A percentile compares a stretch with the other conserved stretches of the same genome.
These are phyloP conservation scores for Parnassius mnemosyne DNA, from an alignment of 2,888 invertebrate genomes.

Conservation along the genomic window DNA sequence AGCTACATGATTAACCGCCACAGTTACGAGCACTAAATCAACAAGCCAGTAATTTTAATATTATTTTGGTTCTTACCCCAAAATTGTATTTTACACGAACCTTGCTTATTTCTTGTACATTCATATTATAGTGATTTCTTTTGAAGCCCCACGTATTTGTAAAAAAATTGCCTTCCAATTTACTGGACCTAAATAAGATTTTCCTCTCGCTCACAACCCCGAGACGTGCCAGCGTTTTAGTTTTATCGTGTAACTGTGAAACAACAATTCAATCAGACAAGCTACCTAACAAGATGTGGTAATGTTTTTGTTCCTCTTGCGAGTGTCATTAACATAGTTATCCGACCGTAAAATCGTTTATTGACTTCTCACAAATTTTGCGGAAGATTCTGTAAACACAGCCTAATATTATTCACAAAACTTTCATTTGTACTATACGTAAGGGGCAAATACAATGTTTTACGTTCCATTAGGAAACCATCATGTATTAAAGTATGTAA, in stretches of 20 bases:
- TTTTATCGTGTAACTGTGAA: conserved; percentile 25
- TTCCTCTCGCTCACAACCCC: conserved; percentile 8
- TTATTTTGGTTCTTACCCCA: no score
- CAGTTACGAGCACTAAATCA: no score
- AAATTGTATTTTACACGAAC: no score
- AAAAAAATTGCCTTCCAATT: conserved; percentile 14
- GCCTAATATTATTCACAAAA: conserved; percentile 18
- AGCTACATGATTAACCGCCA: no score
- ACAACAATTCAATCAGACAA: conserved; percentile 32
- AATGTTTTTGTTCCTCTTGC: conserved; percentile 58
- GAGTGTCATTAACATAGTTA: conserved; percentile 64
- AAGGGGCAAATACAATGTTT: no score
- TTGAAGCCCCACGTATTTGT: conserved; percentile 5
- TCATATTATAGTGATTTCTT: no score
- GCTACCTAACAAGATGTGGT: conserved; percentile 39
- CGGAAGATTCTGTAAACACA: conserved; percentile 41
- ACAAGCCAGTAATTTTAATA: no score
- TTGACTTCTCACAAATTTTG: conserved; percentile 51
- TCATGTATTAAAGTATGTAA: no score
- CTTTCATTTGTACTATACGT: neutral
- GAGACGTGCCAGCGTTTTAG: conserved; percentile 13
- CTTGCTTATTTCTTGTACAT: no score
- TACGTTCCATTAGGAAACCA: no score
- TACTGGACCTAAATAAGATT: conserved; percentile 21
- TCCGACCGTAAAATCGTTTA: conserved; percentile 66